Conservation (phyloP, 2,888 invertebrate genomes). For the Hypercompe scribonia region DNA sequence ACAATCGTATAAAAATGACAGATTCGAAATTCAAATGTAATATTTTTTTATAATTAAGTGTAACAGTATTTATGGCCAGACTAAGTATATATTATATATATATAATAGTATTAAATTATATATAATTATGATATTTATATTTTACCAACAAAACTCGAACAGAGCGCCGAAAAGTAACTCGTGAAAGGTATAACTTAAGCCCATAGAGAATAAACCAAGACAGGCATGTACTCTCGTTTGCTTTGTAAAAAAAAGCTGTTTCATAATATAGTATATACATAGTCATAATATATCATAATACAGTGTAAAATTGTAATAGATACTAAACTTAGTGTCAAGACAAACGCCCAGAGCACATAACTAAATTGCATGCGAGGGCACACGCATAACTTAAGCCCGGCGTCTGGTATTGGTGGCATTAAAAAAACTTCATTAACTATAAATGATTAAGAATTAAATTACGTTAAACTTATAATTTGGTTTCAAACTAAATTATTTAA, state of each 20-base stretch:
- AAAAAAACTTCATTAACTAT: background rate
- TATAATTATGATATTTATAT: no score
- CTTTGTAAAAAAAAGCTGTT: background rate
- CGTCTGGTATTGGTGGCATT: background rate
- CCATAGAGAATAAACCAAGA: background rate
- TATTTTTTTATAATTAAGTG: no score
- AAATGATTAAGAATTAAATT: background rate
- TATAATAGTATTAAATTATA: no score
- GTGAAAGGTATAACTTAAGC: background rate
- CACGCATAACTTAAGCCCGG: constrained; percentile 8
- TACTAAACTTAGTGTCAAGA: constrained; percentile 20
- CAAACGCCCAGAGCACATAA: constrained; percentile 35
- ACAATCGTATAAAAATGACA: no score
- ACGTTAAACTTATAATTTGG: background rate
- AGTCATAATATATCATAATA: no score
- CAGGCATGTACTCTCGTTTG: background rate
- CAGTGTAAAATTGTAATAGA: constrained; percentile 41
- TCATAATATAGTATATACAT: no score
- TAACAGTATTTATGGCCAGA: no score
- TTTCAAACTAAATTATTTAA: background rate
- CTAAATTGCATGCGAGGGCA: constrained; percentile 42
- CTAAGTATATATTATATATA: no score
- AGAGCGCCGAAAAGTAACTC: no score
- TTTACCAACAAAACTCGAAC: no score
- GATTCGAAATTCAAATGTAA: no score